phyloP scores from a whole-genome alignment of 1,140 invertebrate genomes.

The Anastrepha ludens region DNA sequence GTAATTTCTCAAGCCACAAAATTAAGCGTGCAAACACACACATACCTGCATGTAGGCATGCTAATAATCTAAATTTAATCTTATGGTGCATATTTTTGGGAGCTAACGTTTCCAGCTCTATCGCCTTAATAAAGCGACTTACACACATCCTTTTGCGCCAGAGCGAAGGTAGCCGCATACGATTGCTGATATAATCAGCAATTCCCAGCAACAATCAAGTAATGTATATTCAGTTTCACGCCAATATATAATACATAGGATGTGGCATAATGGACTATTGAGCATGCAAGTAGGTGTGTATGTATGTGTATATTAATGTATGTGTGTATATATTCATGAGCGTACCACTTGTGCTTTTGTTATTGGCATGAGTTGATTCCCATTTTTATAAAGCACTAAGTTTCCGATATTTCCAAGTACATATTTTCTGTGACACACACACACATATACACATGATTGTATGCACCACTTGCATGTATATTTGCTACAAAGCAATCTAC shows the following conservation, averaged over 20 bases:
- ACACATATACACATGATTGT: not conserved
- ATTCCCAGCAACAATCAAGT: not conserved
- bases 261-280: too few species aligned
- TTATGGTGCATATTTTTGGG: constrained; percentile 2
- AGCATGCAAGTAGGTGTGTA: not conserved
- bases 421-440: not conserved
- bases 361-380: not conserved
- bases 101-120: not conserved
- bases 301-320: not conserved
- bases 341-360: not conserved
- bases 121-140: not conserved
- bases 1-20: constrained; percentile 16
- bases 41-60: not conserved
- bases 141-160: too few species aligned
- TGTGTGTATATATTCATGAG: not conserved
- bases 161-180: not conserved
- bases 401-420: not conserved
- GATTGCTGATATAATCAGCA: not conserved
- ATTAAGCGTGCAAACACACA: not conserved
- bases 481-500: constrained; percentile 2
- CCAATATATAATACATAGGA: not conserved
- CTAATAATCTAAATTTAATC: not conserved
- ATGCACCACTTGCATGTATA: not conserved
- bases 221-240: not conserved
- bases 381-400: not conserved